Evolutionary conservation across 2,888 invertebrate genomes (phyloP).

Genomic region (Diplolepis rosae): DNA sequence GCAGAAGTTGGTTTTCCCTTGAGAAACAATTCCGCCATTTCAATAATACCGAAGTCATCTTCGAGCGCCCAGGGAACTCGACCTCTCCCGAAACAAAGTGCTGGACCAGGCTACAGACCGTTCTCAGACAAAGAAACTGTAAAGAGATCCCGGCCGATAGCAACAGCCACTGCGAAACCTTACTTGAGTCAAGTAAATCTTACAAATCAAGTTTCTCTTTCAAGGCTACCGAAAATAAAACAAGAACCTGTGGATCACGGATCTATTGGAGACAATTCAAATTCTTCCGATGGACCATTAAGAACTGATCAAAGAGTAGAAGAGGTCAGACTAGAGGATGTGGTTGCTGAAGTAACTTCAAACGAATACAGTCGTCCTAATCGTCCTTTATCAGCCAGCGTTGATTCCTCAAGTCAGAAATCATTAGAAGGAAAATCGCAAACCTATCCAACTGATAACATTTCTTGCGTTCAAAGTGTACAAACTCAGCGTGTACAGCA

Average conservation of each 20-base stretch:
- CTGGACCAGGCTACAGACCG: constrained; percentile 63
- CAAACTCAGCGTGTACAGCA: constrained; percentile 53
- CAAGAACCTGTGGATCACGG: constrained; percentile 65
- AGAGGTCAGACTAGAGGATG: constrained; percentile 69
- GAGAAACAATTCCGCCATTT: constrained; percentile 72
- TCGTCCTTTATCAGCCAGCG: constrained; percentile 61
- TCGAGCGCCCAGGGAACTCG: constrained; percentile 56
- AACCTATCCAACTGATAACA: constrained; percentile 16
- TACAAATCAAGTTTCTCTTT: constrained; percentile 68
- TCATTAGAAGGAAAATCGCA: constrained; percentile 49
- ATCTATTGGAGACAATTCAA: constrained; percentile 70
- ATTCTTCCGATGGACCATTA: constrained; percentile 69
- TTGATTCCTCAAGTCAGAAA: constrained; percentile 61
- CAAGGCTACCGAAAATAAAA: constrained; percentile 64
- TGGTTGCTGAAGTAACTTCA: constrained; percentile 68
- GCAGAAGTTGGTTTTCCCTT: constrained; percentile 69
- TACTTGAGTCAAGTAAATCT: constrained; percentile 66
- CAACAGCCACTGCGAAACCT: constrained; percentile 68
- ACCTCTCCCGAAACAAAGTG: constrained; percentile 59
- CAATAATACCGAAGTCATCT: constrained; percentile 71
- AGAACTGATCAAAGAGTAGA: constrained; percentile 70
- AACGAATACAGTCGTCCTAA: constrained; percentile 66
- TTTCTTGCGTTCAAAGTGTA: constrained; percentile 49
- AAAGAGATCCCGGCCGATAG: constrained; percentile 64
- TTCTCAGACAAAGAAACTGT: constrained; percentile 67